Evolutionary conservation across 2,797 vertebrate genomes (phyloP).

Genomic region (Microtus agrestis): DNA sequence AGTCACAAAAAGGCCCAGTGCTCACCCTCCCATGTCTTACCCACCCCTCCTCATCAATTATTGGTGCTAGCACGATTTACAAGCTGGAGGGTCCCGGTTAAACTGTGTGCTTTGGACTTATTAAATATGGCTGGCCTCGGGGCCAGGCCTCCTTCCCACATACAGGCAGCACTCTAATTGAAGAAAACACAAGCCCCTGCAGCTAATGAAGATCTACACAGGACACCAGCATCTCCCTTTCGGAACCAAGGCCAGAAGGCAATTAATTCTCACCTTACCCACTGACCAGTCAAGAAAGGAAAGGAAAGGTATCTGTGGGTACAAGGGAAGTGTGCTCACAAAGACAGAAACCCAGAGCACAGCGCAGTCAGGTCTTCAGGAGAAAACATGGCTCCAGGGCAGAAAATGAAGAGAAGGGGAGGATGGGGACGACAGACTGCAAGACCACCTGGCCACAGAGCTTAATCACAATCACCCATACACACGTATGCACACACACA

Average conservation of each 20-base stretch:
- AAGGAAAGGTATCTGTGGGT: neutral
- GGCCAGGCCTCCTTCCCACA: constrained; percentile 46
- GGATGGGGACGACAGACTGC: neutral
- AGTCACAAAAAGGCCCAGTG: neutral
- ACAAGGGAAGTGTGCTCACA: rapidly evolving
- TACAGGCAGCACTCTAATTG: constrained; percentile 66
- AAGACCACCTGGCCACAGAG: constrained; percentile 29
- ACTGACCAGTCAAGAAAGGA: neutral
- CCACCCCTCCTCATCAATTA: constrained; percentile 60
- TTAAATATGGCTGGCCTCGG: constrained; percentile 76
- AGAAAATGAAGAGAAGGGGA: neutral
- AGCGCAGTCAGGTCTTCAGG: rapidly evolving
- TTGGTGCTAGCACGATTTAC: constrained; percentile 32
- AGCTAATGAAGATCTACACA: constrained; percentile 74
- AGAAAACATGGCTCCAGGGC: neutral
- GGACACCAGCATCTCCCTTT: constrained; percentile 51
- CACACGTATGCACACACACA: neutral
- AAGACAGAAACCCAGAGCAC: neutral
- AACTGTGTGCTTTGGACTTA: constrained; percentile 76
- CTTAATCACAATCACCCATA: neutral
- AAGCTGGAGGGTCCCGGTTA: constrained; percentile 73
- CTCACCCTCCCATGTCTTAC: neutral
- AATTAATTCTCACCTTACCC: constrained; percentile 69
- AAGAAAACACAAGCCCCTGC: constrained; percentile 65
- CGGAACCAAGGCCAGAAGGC: constrained; percentile 56